A percentile compares a stretch with the other conserved stretches of the same genome.
Evolutionary conservation across 2,888 invertebrate genomes (phyloP).

Genomic region (Nomada flava): DNA sequence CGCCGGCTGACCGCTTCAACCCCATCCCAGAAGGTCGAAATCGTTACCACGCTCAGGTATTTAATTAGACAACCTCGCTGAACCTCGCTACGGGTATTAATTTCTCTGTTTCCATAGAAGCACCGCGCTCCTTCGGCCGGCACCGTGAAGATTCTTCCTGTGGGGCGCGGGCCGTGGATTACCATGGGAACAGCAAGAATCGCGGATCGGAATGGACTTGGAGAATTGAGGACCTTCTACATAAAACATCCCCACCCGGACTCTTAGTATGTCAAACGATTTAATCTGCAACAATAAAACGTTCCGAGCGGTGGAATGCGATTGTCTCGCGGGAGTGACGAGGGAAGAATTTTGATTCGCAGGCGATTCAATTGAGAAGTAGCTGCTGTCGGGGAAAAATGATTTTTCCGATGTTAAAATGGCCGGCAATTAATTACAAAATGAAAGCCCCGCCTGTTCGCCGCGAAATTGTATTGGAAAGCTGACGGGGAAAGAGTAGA

Average conservation of each 20-base stretch:
- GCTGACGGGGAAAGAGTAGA: conserved; percentile 30
- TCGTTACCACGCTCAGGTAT: conserved; percentile 62
- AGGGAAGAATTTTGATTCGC: neutral
- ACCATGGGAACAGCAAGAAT: neutral
- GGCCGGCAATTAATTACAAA: conserved; percentile 58
- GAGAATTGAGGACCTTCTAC: neutral
- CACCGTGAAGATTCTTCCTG: neutral
- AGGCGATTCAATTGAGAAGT: conserved; percentile 41
- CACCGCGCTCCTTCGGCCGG: no score
- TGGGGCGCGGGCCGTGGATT: neutral
- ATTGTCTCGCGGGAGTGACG: neutral
- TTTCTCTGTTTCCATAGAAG: conserved; percentile 18
- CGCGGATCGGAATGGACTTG: neutral
- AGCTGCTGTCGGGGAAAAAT: conserved; percentile 24
- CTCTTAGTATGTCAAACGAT: no score
- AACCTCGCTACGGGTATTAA: conserved; percentile 21
- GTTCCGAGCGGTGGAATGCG: no score
- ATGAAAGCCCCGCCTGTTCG: conserved; percentile 51
- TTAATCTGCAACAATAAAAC: no score
- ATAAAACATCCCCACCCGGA: no score
- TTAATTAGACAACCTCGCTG: conserved; percentile 49
- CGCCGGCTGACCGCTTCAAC: conserved; percentile 57
- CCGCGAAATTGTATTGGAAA: conserved; percentile 67
- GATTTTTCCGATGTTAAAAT: conserved; percentile 50
- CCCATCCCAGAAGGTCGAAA: conserved; percentile 43